Evolutionary conservation across 2,888 invertebrate species (phyloP).

Genomic region (Stenotaenia linearis): DNA sequence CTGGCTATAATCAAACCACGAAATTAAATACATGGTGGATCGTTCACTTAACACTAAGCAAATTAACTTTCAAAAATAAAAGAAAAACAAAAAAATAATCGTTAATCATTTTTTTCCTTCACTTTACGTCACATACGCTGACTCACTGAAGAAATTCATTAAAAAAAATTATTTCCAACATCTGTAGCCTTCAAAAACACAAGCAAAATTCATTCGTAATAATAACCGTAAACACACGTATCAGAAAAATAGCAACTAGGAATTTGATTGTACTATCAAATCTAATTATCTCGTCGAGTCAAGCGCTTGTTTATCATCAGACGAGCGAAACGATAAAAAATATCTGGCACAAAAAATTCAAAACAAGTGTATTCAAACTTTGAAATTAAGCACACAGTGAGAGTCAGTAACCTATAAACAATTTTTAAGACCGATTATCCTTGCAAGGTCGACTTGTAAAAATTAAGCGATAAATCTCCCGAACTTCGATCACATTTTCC

Average conservation of each 20-base stretch:
- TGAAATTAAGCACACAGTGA: background rate
- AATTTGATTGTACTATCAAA: too few species aligned
- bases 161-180: background rate
- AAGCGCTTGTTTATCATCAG: background rate
- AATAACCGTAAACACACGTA: background rate
- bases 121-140: background rate
- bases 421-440: background rate
- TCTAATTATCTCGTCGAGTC: background rate
- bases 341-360: background rate
- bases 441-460: background rate
- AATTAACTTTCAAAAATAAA: background rate
- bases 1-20: background rate
- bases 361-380: background rate
- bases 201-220: background rate
- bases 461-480: too few species aligned
- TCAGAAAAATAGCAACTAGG: too few species aligned
- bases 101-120: background rate
- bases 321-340: background rate
- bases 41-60: background rate
- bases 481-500: background rate
- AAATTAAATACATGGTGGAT: background rate
- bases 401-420: background rate
- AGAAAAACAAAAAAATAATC: background rate
- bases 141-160: background rate
- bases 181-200: background rate